A percentile compares a stretch with the other conserved stretches of the same genome.
These are phyloP conservation scores for Oscheius onirici DNA, from an alignment of 2,888 invertebrate genomes.

Conservation along the genomic window DNA sequence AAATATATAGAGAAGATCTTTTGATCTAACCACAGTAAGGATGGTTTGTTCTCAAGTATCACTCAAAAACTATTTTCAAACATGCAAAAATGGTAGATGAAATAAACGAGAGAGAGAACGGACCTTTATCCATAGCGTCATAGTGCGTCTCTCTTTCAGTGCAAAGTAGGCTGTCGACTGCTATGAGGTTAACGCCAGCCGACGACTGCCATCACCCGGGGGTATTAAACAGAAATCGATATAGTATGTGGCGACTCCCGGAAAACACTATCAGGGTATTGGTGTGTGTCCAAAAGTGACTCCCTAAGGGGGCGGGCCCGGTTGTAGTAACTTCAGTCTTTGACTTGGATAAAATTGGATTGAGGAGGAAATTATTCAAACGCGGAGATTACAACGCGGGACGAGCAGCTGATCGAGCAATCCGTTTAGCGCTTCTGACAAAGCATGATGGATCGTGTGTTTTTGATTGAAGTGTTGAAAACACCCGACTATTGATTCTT, in stretches of 20 bases:
- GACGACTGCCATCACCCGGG: conserved; percentile 25
- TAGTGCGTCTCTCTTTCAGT: background rate
- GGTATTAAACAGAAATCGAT: conserved; percentile 18
- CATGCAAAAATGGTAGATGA: background rate
- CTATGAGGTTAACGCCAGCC: conserved; percentile 32
- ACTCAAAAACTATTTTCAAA: too few species aligned
- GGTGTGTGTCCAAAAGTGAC: background rate
- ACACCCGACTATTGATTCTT: too few species aligned
- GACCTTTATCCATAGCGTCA: conserved; percentile 29
- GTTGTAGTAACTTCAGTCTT: conserved; percentile 1
- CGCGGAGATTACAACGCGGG: conserved; percentile 2
- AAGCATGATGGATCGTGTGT: too few species aligned
- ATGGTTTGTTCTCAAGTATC: too few species aligned
- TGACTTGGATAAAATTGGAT: background rate
- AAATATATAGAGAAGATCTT: background rate
- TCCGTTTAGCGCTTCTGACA: too few species aligned
- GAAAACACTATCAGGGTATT: conserved; percentile 16
- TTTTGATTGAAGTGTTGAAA: too few species aligned
- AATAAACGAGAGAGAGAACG: background rate
- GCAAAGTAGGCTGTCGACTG: conserved; percentile 11
- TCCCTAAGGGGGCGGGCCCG: background rate
- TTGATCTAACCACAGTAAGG: too few species aligned
- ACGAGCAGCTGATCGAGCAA: background rate
- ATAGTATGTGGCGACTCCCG: conserved; percentile 2
- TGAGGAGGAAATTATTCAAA: conserved; percentile 7